These are phyloP conservation scores for Talpa occidentalis DNA, from an alignment of 2,113 vertebrate species.

Conservation along the genomic window DNA sequence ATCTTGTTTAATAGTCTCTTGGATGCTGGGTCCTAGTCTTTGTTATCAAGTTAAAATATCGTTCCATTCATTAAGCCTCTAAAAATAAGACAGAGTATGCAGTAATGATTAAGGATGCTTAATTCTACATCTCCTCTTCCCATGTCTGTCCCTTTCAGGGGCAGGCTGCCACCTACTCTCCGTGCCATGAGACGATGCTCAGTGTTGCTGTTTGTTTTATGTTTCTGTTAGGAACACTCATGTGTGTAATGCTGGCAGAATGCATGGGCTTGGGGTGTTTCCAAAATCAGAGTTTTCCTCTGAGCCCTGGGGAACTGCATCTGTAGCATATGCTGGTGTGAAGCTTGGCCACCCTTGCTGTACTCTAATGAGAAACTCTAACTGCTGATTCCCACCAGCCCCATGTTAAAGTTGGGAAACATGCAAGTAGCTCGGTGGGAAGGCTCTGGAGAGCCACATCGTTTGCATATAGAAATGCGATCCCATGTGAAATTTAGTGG, in stretches of 20 bases:
- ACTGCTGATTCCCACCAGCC: not conserved
- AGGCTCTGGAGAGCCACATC: not conserved
- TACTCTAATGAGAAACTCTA: not conserved
- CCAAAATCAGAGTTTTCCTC: not conserved
- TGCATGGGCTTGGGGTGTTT: slow-evolving; percentile 27
- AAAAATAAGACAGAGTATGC: not conserved
- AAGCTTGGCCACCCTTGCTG: not conserved
- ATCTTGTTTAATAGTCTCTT: not conserved
- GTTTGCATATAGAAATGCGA: not conserved
- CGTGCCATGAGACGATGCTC: not conserved
- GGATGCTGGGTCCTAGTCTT: not conserved
- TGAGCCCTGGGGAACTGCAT: not conserved
- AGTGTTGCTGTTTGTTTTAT: not conserved
- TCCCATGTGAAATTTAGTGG: not conserved
- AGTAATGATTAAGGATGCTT: not conserved
- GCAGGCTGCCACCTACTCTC: not conserved
- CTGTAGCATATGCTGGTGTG: not conserved
- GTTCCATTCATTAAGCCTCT: slow-evolving; percentile 40
- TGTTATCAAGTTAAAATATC: not conserved
- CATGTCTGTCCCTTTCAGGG: not conserved
- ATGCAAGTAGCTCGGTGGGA: not conserved
- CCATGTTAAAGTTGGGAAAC: not conserved
- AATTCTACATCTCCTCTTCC: not conserved
- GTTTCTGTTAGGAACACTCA: not conserved
- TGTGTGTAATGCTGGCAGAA: slow-evolving; percentile 44